Evolutionary conservation across 2,113 vertebrate genomes (phyloP).

Genomic region (Eolophus roseicapilla): DNA sequence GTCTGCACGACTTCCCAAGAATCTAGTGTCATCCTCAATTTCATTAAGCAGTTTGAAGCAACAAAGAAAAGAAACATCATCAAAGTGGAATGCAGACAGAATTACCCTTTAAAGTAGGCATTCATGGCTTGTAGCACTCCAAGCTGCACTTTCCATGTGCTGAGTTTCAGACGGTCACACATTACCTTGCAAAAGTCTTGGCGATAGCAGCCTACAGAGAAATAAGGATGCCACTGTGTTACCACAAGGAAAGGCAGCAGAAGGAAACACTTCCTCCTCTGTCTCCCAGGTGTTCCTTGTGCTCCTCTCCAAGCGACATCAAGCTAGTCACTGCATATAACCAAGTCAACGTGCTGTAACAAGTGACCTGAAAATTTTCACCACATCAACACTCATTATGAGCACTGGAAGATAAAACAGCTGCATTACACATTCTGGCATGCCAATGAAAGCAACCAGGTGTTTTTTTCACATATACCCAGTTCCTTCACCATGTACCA

Average conservation of each 20-base stretch:
- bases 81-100: not conserved
- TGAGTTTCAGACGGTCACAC: slow-evolving; percentile 90
- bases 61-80: not conserved
- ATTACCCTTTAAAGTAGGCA: slow-evolving; percentile 89
- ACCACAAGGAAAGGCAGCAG: not conserved
- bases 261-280: not conserved
- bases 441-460: not conserved
- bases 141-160: slow-evolving; percentile 95
- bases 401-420: not conserved
- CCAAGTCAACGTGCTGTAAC: not conserved
- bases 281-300: not conserved
- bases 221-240: not conserved
- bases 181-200: slow-evolving; percentile 88
- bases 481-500: not conserved
- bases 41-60: not conserved
- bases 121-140: slow-evolving; percentile 92
- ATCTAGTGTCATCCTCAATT: not conserved
- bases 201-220: slow-evolving; percentile 81
- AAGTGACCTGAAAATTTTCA: not conserved
- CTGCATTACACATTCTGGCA: not conserved
- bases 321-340: not conserved
- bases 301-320: not conserved
- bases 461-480: not conserved
- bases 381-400: not conserved
- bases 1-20: not conserved